Percentiles rank a stretch among this genome's conserved stretches.
Evolutionary conservation across 2,888 invertebrate species (phyloP).

Genomic region (Pristionchus arcanus): DNA sequence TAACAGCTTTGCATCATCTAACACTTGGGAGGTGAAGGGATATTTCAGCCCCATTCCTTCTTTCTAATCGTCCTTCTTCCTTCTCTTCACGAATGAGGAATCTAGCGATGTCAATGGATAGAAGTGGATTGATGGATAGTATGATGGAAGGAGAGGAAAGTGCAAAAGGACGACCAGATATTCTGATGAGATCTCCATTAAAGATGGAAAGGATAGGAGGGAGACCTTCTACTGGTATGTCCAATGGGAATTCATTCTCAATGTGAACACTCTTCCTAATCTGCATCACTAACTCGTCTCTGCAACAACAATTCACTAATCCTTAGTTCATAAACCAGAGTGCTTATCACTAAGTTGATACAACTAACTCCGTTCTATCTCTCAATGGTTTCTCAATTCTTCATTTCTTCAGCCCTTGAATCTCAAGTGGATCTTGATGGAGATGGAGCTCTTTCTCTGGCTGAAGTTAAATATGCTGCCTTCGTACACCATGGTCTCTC

Average conservation of each 20-base stretch:
- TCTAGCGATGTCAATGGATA: background rate
- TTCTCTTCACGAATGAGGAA: background rate
- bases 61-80: background rate
- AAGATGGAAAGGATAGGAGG: background rate
- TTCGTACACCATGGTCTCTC: slow-evolving; percentile 77
- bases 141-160: background rate
- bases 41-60: background rate
- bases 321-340: slow-evolving; percentile 6
- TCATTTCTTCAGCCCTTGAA: slow-evolving; percentile 64
- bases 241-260: background rate
- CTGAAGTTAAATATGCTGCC: slow-evolving; percentile 77
- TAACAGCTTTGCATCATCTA: background rate
- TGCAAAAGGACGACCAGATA: background rate
- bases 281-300: background rate
- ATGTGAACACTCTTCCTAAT: background rate
- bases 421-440: slow-evolving; percentile 74
- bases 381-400: background rate
- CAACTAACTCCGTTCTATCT: background rate
- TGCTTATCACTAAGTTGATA: slow-evolving; percentile 35
- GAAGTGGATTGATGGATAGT: background rate
- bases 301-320: background rate
- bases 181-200: background rate
- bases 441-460: slow-evolving; percentile 73
- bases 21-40: background rate
- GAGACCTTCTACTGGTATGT: background rate